Percentiles rank a stretch among this genome's conserved stretches.
Conservation (phyloP, 2,797 vertebrate genomes). For the Acrossocheilus fasciatus region DNA sequence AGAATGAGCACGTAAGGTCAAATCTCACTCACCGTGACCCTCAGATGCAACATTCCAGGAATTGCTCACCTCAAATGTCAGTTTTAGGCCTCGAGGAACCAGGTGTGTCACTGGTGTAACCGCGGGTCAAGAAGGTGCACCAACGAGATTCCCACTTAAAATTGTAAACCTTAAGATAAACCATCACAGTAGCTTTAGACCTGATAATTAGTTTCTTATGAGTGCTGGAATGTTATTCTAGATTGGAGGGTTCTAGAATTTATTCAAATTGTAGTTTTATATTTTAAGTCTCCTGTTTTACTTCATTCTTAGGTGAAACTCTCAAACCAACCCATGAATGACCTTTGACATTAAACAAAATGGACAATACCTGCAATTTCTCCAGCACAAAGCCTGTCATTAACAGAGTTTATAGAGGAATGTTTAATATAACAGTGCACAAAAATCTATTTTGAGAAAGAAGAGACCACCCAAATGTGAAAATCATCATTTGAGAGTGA, state of each 20-base stretch:
- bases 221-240: background rate
- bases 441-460: background rate
- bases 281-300: background rate
- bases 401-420: background rate
- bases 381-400: background rate
- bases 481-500: background rate
- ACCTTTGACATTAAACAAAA: background rate
- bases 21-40: background rate
- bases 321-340: background rate
- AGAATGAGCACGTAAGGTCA: background rate
- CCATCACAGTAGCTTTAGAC: background rate
- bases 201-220: background rate
- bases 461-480: background rate
- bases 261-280: background rate
- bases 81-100: conserved; percentile 24
- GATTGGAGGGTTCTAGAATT: background rate
- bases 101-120: conserved; percentile 7
- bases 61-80: conserved; percentile 7
- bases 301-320: background rate
- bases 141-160: background rate
- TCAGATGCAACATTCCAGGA: conserved; percentile 8
- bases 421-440: background rate
- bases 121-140: background rate
- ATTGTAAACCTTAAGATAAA: background rate
- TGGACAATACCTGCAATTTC: background rate